Conservation (phyloP, 2,888 invertebrate genomes). For the Tetranychus truncatus region DNA sequence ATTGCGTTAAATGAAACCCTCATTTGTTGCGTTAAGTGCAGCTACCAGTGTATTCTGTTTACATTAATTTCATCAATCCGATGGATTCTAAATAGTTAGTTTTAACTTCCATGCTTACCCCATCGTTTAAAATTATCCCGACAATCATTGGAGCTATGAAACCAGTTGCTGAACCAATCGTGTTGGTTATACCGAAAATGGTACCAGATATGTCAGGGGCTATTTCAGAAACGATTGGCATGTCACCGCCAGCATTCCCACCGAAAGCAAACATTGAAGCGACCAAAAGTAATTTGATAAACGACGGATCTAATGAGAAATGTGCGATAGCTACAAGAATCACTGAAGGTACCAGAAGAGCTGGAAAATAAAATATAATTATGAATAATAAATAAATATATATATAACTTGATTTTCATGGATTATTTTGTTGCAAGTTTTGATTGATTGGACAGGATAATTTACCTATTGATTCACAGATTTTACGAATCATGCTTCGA, state of each 20-base stretch:
- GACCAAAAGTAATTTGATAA: neutral
- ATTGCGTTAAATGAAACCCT: too few species aligned
- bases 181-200: conserved; percentile 1
- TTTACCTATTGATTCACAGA: conserved; percentile 21
- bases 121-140: neutral
- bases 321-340: neutral
- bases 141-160: neutral
- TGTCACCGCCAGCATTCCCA: neutral
- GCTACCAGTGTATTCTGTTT: too few species aligned
- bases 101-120: neutral
- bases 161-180: conserved; percentile 2
- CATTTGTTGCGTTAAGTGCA: too few species aligned
- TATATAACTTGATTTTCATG: neutral
- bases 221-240: conserved; percentile 5
- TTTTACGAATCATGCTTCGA: conserved; percentile 20
- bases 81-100: neutral
- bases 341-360: neutral
- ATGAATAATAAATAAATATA: neutral
- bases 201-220: conserved; percentile 1
- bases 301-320: neutral
- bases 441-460: neutral
- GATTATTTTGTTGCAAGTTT: neutral
- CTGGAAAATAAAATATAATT: neutral
- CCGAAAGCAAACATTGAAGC: neutral
- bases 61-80: too few species aligned